These are phyloP conservation scores for Drosophila maculinotata DNA, from an alignment of 2,888 invertebrate species.

Conservation along the genomic window DNA sequence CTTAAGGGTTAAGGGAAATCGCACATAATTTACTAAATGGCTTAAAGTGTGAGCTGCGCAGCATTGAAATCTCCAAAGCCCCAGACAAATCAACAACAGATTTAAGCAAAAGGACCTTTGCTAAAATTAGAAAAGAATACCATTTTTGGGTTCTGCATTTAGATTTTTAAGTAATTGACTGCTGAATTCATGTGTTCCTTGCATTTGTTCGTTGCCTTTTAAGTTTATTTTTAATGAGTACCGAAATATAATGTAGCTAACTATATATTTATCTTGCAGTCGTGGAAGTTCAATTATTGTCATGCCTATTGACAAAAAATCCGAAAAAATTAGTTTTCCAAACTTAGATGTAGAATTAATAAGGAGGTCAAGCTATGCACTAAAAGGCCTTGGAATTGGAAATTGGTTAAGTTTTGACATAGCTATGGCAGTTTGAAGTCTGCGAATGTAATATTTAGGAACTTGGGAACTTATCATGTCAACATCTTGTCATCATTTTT, in stretches of 20 bases:
- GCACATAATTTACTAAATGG: conserved; percentile 78
- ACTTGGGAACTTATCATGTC: no score
- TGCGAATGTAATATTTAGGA: no score
- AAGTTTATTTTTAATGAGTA: background rate
- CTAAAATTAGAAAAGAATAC: conserved; percentile 28
- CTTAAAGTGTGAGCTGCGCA: conserved; percentile 58
- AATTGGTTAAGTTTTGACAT: background rate
- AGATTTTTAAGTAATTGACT: conserved; percentile 15
- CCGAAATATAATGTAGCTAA: no score
- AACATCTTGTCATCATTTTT: no score
- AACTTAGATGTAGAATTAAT: no score
- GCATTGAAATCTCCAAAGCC: conserved; percentile 12
- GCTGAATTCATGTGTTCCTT: background rate
- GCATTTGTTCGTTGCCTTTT: background rate
- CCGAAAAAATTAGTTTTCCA: no score
- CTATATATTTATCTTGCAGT: no score
- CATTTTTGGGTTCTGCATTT: background rate
- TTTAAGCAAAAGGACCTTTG: conserved; percentile 14
- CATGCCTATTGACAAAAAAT: no score
- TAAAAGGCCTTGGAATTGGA: no score
- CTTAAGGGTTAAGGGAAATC: conserved; percentile 65
- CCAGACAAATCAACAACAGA: conserved; percentile 39
- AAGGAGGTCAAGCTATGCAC: no score
- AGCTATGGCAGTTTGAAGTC: background rate
- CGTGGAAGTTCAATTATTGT: no score